Evolutionary conservation across 2,888 invertebrate genomes (phyloP).

Genomic region (Epiblema foenella): DNA sequence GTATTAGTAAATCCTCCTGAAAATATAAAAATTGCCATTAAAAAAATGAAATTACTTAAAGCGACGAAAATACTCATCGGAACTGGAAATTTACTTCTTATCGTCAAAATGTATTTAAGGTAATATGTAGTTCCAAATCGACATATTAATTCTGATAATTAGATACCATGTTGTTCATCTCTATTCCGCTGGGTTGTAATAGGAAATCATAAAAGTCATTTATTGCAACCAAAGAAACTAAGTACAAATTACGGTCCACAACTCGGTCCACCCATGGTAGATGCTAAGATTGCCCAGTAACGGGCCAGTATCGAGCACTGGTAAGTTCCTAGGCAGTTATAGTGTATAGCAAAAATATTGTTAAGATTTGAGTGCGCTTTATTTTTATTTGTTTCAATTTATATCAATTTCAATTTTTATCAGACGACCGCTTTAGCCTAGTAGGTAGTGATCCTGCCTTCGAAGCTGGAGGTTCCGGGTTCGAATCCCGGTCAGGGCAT

Average conservation of each 20-base stretch:
- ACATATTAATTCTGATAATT: background rate
- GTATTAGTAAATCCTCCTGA: conserved; percentile 98
- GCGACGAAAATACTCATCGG: no score
- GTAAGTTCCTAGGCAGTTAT: background rate
- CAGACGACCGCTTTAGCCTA: no score
- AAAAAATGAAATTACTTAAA: background rate
- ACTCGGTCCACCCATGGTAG: no score
- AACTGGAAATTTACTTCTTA: background rate
- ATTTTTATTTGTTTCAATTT: background rate
- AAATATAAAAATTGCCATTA: conserved; percentile 53
- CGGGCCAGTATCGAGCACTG: background rate
- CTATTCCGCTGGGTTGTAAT: background rate
- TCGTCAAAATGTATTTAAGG: no score
- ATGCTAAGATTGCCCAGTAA: background rate
- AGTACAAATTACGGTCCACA: no score
- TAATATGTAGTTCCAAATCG: no score
- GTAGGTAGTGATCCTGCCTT: no score
- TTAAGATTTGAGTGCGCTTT: background rate
- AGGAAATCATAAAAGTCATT: no score
- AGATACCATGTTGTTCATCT: background rate
- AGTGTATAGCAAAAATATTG: background rate
- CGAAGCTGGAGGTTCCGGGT: no score
- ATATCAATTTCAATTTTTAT: no score
- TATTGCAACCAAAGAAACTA: no score
- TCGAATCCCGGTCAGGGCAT: no score